Conservation (phyloP, 2,797 vertebrate genomes). For the Lateolabrax maculatus region DNA sequence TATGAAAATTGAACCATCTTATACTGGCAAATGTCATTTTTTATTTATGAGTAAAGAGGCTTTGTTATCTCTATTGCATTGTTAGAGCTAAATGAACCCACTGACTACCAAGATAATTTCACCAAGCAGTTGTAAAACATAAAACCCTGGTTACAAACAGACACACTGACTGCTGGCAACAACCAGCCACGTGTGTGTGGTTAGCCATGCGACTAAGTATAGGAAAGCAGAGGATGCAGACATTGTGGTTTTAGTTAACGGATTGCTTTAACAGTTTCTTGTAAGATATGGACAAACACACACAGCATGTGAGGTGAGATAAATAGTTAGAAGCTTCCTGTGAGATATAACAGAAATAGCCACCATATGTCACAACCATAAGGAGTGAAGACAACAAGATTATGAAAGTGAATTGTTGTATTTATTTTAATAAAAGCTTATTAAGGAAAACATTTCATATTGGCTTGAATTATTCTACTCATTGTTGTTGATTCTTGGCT, state of each 20-base stretch:
- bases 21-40: not conserved
- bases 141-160: not conserved
- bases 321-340: constrained; percentile 73
- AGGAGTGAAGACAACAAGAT: constrained; percentile 30
- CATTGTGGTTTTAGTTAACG: constrained; percentile 70
- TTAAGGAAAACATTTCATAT: constrained; percentile 7
- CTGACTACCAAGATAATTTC: constrained; percentile 6
- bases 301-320: constrained; percentile 62
- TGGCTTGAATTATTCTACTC: not conserved
- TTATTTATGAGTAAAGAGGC: not conserved
- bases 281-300: constrained; percentile 55
- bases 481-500: constrained; percentile 24
- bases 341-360: constrained; percentile 34
- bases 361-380: constrained; percentile 12
- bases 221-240: constrained; percentile 61
- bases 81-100: constrained; percentile 22
- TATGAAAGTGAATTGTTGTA: constrained; percentile 21
- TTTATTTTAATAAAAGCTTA: constrained; percentile 51
- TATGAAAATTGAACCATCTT: not conserved
- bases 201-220: constrained; percentile 13
- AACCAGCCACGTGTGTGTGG: constrained; percentile 17
- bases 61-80: not conserved
- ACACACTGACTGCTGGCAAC: not conserved
- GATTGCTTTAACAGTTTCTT: constrained; percentile 48
- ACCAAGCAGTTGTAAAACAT: not conserved